These are phyloP conservation scores for Pipra filicauda DNA, from an alignment of 2,113 vertebrate genomes.

Conservation along the genomic window DNA sequence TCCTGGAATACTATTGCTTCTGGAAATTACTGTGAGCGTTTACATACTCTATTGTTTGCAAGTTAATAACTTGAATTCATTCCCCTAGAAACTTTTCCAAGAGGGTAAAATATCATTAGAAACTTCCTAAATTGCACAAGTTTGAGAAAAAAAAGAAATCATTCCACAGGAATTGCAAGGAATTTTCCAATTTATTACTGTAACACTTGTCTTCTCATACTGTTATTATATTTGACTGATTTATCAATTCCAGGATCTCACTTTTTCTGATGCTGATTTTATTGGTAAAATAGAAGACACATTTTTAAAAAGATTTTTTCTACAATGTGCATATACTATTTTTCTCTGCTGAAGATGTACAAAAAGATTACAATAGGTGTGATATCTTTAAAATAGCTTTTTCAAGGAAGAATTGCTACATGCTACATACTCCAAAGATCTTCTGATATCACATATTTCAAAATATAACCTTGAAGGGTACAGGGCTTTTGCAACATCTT, in stretches of 20 bases:
- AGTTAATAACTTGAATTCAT: not conserved
- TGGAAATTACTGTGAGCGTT: not conserved
- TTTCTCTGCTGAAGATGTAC: not conserved
- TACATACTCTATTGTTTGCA: not conserved
- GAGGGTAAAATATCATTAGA: not conserved
- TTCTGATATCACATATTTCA: not conserved
- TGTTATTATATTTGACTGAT: not conserved
- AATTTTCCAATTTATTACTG: not conserved
- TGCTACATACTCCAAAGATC: not conserved
- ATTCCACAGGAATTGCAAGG: not conserved
- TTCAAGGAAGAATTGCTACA: not conserved
- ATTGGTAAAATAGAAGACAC: not conserved
- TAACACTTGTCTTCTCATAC: not conserved
- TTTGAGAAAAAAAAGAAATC: not conserved
- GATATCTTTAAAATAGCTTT: not conserved
- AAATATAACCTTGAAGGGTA: not conserved
- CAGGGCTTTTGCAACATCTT: not conserved
- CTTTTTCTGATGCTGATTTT: not conserved
- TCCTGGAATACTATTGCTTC: not conserved
- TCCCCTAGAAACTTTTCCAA: not conserved
- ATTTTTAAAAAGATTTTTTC: not conserved
- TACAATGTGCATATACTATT: not conserved
- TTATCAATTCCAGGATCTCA: not conserved
- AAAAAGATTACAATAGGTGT: not conserved
- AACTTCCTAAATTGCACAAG: not conserved